Conservation (phyloP, 2,797 vertebrate genomes). For the Coendou prehensilis region DNA sequence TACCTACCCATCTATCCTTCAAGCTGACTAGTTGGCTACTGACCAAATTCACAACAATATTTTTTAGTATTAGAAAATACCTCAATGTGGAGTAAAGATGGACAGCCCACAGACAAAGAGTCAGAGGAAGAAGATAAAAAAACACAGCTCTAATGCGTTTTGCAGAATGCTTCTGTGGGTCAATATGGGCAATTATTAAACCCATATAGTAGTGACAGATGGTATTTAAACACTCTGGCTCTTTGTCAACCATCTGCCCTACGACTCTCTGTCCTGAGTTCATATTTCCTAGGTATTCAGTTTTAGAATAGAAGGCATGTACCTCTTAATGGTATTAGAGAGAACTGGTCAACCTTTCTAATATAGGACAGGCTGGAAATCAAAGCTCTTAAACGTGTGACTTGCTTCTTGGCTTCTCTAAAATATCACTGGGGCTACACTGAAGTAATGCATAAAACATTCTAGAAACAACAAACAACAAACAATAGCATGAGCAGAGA, state of each 20-base stretch:
- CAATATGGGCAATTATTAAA: conserved; percentile 66
- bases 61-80: conserved; percentile 60
- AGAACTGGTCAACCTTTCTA: conserved; percentile 18
- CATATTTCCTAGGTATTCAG: conserved; percentile 35
- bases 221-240: conserved; percentile 67
- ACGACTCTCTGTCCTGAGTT: conserved; percentile 61
- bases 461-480: conserved; percentile 28
- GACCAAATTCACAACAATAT: neutral
- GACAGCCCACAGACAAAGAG: neutral
- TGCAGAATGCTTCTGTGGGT: conserved; percentile 51
- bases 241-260: conserved; percentile 72
- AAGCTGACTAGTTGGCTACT: neutral
- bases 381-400: neutral
- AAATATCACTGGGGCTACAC: neutral
- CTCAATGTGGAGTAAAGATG: conserved; percentile 4
- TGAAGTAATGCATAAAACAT: conserved; percentile 3
- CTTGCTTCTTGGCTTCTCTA: conserved; percentile 51
- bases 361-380: neutral
- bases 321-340: neutral
- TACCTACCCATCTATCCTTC: neutral
- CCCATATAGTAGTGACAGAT: conserved; percentile 66
- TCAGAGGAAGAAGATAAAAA: conserved; percentile 55
- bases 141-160: conserved; percentile 32
- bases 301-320: conserved; percentile 60
- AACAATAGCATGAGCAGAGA: conserved; percentile 22